A percentile compares a stretch with the other conserved stretches of the same genome.
These are phyloP conservation scores for Hermatobates lingyangjiaoensis DNA, from an alignment of 1,140 invertebrate species.

Conservation along the genomic window DNA sequence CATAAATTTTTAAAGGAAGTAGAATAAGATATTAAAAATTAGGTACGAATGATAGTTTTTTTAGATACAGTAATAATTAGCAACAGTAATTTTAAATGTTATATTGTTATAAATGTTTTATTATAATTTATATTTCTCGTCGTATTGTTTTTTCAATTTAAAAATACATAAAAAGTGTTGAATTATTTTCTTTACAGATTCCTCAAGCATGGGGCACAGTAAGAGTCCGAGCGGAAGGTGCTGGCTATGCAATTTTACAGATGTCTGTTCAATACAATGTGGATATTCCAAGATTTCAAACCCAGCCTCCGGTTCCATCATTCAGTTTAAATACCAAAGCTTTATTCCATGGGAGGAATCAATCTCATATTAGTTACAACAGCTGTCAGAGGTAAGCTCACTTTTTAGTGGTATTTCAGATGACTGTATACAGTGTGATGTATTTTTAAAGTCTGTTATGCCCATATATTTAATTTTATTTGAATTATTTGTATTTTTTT, in stretches of 20 bases:
- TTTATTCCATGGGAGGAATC: slow-evolving; percentile 72
- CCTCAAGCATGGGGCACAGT: slow-evolving; percentile 83
- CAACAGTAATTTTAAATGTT: neutral
- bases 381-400: slow-evolving; percentile 64
- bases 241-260: slow-evolving; percentile 78
- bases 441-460: no score
- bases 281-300: slow-evolving; percentile 69
- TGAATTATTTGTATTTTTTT: no score
- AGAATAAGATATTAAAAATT: no score
- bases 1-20: no score
- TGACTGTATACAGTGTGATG: no score
- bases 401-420: slow-evolving; percentile 5
- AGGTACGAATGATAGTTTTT: neutral
- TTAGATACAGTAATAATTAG: neutral
- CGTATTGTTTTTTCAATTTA: no score
- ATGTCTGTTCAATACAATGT: slow-evolving; percentile 92
- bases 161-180: no score
- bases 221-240: slow-evolving; percentile 71
- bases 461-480: no score
- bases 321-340: slow-evolving; percentile 52
- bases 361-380: slow-evolving; percentile 71
- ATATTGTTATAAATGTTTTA: neutral
- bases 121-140: slow-evolving; percentile 3
- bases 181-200: slow-evolving; percentile 45
- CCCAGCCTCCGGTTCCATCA: slow-evolving; percentile 54